phyloP scores from a whole-genome alignment of 1,140 invertebrate genomes.

The Thaumetopoea pityocampa region DNA sequence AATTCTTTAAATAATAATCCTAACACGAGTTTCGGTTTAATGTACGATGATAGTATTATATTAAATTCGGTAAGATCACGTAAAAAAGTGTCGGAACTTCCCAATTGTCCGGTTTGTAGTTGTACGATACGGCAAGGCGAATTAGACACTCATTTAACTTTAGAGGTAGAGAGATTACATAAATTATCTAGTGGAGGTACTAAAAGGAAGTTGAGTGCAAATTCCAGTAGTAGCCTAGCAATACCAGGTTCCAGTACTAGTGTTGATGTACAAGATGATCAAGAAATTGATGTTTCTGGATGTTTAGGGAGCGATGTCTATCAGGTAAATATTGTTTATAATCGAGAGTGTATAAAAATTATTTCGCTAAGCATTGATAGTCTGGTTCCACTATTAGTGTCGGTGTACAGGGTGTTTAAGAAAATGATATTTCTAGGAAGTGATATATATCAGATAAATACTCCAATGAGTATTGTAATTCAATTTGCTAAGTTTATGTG shows the following conservation, averaged over 20 bases:
- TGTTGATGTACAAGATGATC: constrained; percentile 33
- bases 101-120: constrained; percentile 69
- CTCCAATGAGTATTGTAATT: too few species aligned
- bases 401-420: too few species aligned
- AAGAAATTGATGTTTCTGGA: constrained; percentile 58
- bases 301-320: constrained; percentile 68
- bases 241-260: constrained; percentile 53
- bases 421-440: too few species aligned
- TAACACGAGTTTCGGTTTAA: constrained; percentile 29
- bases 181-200: constrained; percentile 48
- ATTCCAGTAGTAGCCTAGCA: constrained; percentile 25
- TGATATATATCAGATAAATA: too few species aligned
- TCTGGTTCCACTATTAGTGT: too few species aligned
- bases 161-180: constrained; percentile 64
- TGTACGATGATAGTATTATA: constrained; percentile 60
- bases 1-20: constrained; percentile 40
- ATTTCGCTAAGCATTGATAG: too few species aligned
- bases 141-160: constrained; percentile 54
- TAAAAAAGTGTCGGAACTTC: constrained; percentile 62
- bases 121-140: constrained; percentile 67
- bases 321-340: constrained; percentile 52
- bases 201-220: constrained; percentile 54
- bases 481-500: too few species aligned
- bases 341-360: too few species aligned
- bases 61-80: constrained; percentile 62